Base-by-base conservation (phyloP, 2,888 invertebrate genomes). In the Caenorhabditis panamensis region DNA sequence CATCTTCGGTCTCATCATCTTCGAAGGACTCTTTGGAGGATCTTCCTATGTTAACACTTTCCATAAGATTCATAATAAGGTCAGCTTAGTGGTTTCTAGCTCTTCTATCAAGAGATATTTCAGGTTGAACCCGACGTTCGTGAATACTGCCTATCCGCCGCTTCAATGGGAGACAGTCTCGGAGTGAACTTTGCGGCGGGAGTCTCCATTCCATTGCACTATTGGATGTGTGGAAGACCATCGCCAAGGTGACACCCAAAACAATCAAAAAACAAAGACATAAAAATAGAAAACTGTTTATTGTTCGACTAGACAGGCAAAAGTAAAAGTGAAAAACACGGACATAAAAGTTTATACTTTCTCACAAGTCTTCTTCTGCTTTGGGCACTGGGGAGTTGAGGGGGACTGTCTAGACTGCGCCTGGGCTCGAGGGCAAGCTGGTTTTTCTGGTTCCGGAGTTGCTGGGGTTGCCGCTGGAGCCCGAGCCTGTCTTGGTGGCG, bases 1-100 rank as follows among this genome's bases (percentile, higher is more conserved):
- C 56, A 92, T 94, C 8, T 93, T 95, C 86, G 92, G 91, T 1
- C 91, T 95, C 51, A 93, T 94, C 37, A 91, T 95, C 18, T 94
- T 94, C 93, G 95, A 95, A 91, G 95, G 95, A 0, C 91, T 95
- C 9, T 90, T 95, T 61, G 95, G 95, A 41, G 95, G 95, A 56
- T 93, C 93, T 9, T 94, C 94, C 5, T 95, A 95, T 91, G 95
- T 95, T 20, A 95, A 95, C 89, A 95, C 95, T 3, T 95, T 95
- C 91, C 94, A 94, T 89, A 93, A 93, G 86, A 94, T 95, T 91
- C 93, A 94, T 28, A 92, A 93, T 86, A 94, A 94, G 92, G 94
- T 94, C 18, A 13, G 31, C 9, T 31, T 9, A 9, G 31, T 31
- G 31, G 31, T 4, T 16, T n/a, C 49, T 9, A 1, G n/a, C 13